phyloP scores from a whole-genome alignment of 2,888 invertebrate genomes.

The Pollenia amentaria region DNA sequence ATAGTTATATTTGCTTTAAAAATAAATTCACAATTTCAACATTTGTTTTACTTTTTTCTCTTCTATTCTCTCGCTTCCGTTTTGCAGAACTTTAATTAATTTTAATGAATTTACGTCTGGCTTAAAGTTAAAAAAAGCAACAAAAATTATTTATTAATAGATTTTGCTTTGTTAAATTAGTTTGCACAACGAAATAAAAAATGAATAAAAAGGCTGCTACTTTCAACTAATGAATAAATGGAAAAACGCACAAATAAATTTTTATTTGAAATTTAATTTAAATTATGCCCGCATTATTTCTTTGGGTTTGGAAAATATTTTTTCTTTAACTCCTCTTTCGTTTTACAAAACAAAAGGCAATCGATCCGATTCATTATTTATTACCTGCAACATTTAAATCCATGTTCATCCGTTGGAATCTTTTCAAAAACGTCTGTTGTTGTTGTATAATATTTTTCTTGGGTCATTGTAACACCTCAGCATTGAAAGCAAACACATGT shows the following conservation, averaged over 20 bases:
- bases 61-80: constrained; percentile 18
- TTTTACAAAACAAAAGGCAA: not conserved
- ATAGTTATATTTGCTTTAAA: constrained; percentile 49
- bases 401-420: constrained; percentile 37
- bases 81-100: constrained; percentile 67
- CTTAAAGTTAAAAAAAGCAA: constrained; percentile 31
- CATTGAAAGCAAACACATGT: constrained; percentile 50
- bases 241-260: not conserved
- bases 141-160: constrained; percentile 61
- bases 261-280: constrained; percentile 22
- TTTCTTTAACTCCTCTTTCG: not conserved
- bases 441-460: not conserved
- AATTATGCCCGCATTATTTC: constrained; percentile 21
- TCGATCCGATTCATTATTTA: constrained; percentile 31
- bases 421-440: not conserved
- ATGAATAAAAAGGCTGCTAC: not conserved
- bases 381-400: constrained; percentile 35
- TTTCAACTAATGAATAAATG: constrained; percentile 15
- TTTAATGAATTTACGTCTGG: constrained; percentile 70
- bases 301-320: not conserved
- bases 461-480: constrained; percentile 52
- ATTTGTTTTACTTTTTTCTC: constrained; percentile 57
- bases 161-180: constrained; percentile 58
- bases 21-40: constrained; percentile 61
- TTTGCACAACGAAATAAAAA: constrained; percentile 36